phyloP scores from a whole-genome alignment of 2,113 vertebrate species.

The Spea bombifrons region DNA sequence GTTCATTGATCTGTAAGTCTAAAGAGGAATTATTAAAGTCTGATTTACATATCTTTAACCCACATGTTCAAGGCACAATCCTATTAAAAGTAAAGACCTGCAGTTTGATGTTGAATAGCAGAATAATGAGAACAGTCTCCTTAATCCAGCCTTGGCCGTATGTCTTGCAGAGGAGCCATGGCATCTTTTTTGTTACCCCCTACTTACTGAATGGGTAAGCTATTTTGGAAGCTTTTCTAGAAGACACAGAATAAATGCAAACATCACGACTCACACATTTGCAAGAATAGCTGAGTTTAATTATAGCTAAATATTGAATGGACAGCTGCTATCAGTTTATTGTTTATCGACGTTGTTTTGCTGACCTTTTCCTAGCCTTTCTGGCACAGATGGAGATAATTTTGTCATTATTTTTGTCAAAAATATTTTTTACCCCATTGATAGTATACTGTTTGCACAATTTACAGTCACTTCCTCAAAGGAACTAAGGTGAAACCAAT shows the following conservation, averaged over 20 bases:
- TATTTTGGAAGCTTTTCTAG: too few species aligned
- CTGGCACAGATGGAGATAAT: conserved; percentile 15
- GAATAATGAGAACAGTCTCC: too few species aligned
- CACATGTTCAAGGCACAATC: too few species aligned
- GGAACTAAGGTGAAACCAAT: conserved; percentile 33
- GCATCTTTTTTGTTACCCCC: too few species aligned
- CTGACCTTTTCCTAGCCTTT: conserved; percentile 17
- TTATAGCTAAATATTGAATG: conserved; percentile 28
- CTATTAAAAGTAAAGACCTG: too few species aligned
- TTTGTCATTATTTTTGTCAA: conserved; percentile 5
- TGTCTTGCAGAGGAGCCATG: too few species aligned
- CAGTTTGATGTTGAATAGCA: too few species aligned
- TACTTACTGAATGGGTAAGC: too few species aligned
- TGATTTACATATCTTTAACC: background rate
- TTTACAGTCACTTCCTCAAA: conserved; percentile 10
- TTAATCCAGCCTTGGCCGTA: too few species aligned
- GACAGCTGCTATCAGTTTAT: conserved; percentile 30
- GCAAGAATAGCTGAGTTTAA: conserved; percentile 5
- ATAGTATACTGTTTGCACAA: conserved; percentile 16
- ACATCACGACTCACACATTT: background rate
- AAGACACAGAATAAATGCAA: too few species aligned
- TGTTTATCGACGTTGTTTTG: conserved; percentile 27
- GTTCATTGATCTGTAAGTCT: background rate
- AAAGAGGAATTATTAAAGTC: background rate
- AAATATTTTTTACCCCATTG: conserved; percentile 13